phyloP scores from a whole-genome alignment of 2,888 invertebrate genomes.

The Cryptocheilus praepositus region DNA sequence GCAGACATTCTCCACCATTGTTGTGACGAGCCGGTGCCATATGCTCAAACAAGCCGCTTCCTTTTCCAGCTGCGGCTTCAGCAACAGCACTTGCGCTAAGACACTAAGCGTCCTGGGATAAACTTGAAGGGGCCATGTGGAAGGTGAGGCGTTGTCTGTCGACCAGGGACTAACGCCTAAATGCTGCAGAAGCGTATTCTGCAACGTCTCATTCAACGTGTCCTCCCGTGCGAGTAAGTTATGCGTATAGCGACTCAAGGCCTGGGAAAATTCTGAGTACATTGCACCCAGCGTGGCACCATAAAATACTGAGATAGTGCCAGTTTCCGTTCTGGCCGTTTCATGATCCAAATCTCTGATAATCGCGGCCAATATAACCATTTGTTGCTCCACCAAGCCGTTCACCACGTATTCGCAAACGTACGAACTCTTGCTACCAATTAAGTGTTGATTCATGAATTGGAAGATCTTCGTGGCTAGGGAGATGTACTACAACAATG shows the following conservation, averaged over 20 bases:
- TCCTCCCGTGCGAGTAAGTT: slow-evolving; percentile 83
- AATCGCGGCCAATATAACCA: slow-evolving; percentile 90
- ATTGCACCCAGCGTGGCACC: slow-evolving; percentile 82
- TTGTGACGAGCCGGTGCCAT: slow-evolving; percentile 93
- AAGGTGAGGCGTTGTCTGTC: slow-evolving; percentile 77
- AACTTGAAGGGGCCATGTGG: slow-evolving; percentile 86
- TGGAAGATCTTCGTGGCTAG: slow-evolving; percentile 91
- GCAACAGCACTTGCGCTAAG: slow-evolving; percentile 88
- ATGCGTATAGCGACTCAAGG: slow-evolving; percentile 85
- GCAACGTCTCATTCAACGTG: slow-evolving; percentile 81
- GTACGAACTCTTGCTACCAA: slow-evolving; percentile 84
- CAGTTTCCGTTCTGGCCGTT: slow-evolving; percentile 88
- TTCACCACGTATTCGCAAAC: slow-evolving; percentile 82
- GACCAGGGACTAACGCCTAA: slow-evolving; percentile 86
- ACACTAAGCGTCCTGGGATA: slow-evolving; percentile 87
- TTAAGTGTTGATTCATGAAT: slow-evolving; percentile 88
- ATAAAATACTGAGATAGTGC: slow-evolving; percentile 85
- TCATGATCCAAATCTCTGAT: slow-evolving; percentile 94
- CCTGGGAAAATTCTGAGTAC: slow-evolving; percentile 86
- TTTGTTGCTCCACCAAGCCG: slow-evolving; percentile 90
- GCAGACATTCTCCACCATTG: slow-evolving; percentile 90
- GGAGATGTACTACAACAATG: slow-evolving; percentile 82
- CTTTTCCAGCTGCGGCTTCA: slow-evolving; percentile 88
- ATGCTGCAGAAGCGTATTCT: slow-evolving; percentile 83
- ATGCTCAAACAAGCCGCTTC: slow-evolving; percentile 93